Percentiles rank a stretch among this genome's conserved stretches.
These are phyloP conservation scores for Polyergus mexicanus DNA, from an alignment of 1,140 invertebrate genomes.

Conservation along the genomic window DNA sequence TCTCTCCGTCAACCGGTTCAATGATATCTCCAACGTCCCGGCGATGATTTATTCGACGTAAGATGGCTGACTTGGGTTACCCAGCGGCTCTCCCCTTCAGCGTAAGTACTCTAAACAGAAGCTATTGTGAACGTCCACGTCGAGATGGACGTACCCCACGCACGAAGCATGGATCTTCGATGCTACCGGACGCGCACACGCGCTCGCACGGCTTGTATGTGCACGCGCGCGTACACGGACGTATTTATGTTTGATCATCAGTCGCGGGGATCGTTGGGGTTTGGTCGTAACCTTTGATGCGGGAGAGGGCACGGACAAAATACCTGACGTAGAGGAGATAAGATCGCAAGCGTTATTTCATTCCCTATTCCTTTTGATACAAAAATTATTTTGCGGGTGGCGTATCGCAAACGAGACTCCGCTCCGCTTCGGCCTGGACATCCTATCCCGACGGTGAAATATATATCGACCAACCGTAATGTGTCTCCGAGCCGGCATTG, in stretches of 20 bases:
- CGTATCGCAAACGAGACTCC: constrained; percentile 61
- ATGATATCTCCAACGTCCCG: constrained; percentile 84
- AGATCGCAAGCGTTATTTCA: constrained; percentile 77
- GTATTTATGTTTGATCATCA: constrained; percentile 72
- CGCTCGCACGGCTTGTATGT: constrained; percentile 4
- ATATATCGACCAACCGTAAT: constrained; percentile 68
- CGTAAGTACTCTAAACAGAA: constrained; percentile 86
- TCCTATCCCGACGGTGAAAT: constrained; percentile 66
- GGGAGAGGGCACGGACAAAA: constrained; percentile 74
- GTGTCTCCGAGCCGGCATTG: constrained; percentile 44
- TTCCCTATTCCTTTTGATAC: constrained; percentile 75
- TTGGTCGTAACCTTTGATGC: constrained; percentile 77
- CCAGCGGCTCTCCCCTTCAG: constrained; percentile 73
- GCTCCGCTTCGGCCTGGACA: constrained; percentile 65
- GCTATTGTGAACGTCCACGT: constrained; percentile 85
- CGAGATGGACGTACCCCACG: constrained; percentile 84
- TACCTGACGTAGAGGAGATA: constrained; percentile 74
- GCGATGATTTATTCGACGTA: constrained; percentile 86
- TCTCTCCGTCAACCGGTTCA: constrained; percentile 83
- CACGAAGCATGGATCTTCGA: constrained; percentile 75
- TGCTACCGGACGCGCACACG: constrained; percentile 43
- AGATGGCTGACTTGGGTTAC: constrained; percentile 86
- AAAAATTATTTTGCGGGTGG: constrained; percentile 72
- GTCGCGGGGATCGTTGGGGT: constrained; percentile 65
- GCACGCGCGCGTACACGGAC: constrained; percentile 20